Evolutionary conservation across 2,113 vertebrate genomes (phyloP).

Genomic region (Bujurquina vittata): DNA sequence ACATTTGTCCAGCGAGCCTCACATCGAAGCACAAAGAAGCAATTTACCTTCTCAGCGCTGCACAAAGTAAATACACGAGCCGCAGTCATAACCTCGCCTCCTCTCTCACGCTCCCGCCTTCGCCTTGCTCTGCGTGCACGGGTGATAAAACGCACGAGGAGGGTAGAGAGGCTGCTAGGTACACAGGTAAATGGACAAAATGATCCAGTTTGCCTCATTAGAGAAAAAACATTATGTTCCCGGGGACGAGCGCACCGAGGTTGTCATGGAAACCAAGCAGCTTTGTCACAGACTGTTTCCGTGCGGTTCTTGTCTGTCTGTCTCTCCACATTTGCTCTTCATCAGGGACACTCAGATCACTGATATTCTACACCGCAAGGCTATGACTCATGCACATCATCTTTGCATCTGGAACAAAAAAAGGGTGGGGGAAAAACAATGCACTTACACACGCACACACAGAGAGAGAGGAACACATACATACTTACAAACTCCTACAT

Average conservation of each 20-base stretch:
- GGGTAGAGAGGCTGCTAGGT: slow-evolving; percentile 18
- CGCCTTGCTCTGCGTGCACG: slow-evolving; percentile 15
- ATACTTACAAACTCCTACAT: not conserved
- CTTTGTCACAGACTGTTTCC: slow-evolving; percentile 61
- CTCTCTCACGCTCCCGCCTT: not conserved
- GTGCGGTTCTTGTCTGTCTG: slow-evolving; percentile 49
- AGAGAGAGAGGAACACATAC: not conserved
- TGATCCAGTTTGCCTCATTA: slow-evolving; percentile 73
- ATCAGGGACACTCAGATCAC: slow-evolving; percentile 62
- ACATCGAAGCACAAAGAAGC: slow-evolving; percentile 64
- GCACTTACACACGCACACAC: not conserved
- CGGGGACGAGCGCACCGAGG: slow-evolving; percentile 15
- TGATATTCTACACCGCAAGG: slow-evolving; percentile 60
- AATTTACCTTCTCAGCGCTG: slow-evolving; percentile 58
- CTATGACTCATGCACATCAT: slow-evolving; percentile 69
- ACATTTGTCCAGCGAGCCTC: slow-evolving; percentile 60
- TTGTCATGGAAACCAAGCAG: slow-evolving; percentile 71
- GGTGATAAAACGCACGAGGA: slow-evolving; percentile 39
- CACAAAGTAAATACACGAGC: slow-evolving; percentile 64
- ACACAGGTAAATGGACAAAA: slow-evolving; percentile 71
- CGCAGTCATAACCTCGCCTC: slow-evolving; percentile 41
- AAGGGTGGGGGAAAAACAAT: not conserved
- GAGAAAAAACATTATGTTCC: slow-evolving; percentile 58
- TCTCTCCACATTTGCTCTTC: slow-evolving; percentile 61
- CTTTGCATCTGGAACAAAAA: slow-evolving; percentile 57